Base-by-base conservation (phyloP, 2,113 vertebrate species). In the Gallinago media region DNA sequence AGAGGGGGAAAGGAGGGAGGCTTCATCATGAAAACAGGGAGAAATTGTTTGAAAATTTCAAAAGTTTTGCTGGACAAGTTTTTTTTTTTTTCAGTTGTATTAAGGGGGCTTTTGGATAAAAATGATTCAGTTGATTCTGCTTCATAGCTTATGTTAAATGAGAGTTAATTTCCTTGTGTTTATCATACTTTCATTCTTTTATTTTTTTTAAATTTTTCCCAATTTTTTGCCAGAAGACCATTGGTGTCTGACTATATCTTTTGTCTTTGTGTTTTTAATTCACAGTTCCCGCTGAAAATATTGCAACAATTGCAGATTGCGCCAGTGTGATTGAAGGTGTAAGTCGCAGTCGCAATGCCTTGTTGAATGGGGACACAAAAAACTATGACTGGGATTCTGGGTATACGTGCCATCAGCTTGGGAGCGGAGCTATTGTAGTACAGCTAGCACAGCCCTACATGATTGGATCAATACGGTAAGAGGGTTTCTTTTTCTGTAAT, bases 321-420 rank as follows among this genome's bases (percentile, higher is more conserved):
- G 99, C 99, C 97, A 99, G 99, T 11, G 99, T 99, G 82, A 98
- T 99, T 13, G 99, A 99, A 96, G 99, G 99, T 2, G 99, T 99
- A 71, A 99, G 99, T 92, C 99, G 99, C 21, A 99, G 99, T 97
- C 98, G 99, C 59, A 99, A 99, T 27, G 99, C 99, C 44, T 97
- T 99, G 96, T 97, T 99, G 92, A 99, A 99, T 36, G 99, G 99
- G 16, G 99, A 99, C 98, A 99, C 99, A 2, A 99, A 99, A 85
- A 99, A 99, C 98, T 99, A 99, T 34, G 99, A 99, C 22, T 99
- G 99, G 99, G 99, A 99, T 97, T 99, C 99, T 1, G 99, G 99
- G 15, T 99, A 99, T 97, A 99, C 99, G 0, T 99, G 99, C 89
- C 99, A 99, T 75, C 99, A 99, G 97, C 98, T 99, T 77, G 99